Evolutionary conservation across 2,797 vertebrate species (phyloP).

Genomic region (Graptemys geographica): DNA sequence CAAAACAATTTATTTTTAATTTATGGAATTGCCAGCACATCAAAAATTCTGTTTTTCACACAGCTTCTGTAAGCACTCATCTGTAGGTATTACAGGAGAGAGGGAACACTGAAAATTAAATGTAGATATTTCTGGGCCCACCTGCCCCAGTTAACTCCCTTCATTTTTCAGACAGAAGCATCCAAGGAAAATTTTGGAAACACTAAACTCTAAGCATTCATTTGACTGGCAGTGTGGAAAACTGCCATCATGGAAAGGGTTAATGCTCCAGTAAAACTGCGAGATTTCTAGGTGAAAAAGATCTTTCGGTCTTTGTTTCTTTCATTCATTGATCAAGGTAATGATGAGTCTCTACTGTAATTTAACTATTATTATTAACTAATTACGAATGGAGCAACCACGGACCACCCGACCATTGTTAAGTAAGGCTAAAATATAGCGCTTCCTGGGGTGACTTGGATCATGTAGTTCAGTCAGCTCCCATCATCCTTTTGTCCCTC

Average conservation of each 20-base stretch:
- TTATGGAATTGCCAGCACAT: not conserved
- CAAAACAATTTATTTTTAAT: not conserved
- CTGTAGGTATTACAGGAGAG: not conserved
- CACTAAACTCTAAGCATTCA: not conserved
- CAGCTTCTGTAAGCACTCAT: not conserved
- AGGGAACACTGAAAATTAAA: not conserved
- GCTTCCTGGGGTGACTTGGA: constrained; percentile 32
- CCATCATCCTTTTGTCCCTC: constrained; percentile 72
- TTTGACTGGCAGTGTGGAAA: not conserved
- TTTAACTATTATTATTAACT: constrained; percentile 21
- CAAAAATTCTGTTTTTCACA: not conserved
- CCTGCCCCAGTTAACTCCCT: not conserved
- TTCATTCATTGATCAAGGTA: not conserved
- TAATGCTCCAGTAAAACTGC: constrained; percentile 48
- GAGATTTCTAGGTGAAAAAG: constrained; percentile 20
- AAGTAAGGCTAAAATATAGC: constrained; percentile 8
- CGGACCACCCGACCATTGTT: not conserved
- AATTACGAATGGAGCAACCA: not conserved
- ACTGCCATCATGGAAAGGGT: constrained; percentile 16
- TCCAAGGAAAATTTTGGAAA: not conserved
- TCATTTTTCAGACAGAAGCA: not conserved
- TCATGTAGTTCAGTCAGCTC: constrained; percentile 50
- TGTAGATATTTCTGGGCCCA: rapidly evolving
- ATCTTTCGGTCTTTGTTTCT: constrained; percentile 30
- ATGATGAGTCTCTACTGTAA: not conserved